These are phyloP conservation scores for Leptoclinus maculatus DNA, from an alignment of 2,797 vertebrate species.

Conservation along the genomic window DNA sequence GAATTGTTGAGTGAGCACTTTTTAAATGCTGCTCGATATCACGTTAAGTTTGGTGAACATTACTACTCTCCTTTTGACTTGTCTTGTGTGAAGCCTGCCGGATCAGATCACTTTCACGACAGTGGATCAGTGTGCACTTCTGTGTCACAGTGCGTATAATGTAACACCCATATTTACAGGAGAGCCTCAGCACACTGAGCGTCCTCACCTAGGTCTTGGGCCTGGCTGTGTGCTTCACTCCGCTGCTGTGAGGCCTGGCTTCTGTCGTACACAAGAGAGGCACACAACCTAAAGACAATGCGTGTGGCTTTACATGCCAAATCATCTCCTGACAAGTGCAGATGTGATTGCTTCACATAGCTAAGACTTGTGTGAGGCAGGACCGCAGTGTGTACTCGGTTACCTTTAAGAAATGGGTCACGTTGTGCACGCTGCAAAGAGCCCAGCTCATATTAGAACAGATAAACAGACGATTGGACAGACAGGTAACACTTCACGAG, in stretches of 20 bases:
- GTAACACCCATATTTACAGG: constrained; percentile 8
- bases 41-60: background rate
- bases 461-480: background rate
- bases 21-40: background rate
- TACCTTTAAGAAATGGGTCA: constrained; percentile 41
- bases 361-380: constrained; percentile 9
- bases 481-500: background rate
- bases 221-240: background rate
- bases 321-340: constrained; percentile 13
- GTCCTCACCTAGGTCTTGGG: background rate
- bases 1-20: background rate
- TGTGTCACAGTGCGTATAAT: background rate
- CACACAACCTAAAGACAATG: background rate
- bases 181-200: background rate
- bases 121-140: constrained; percentile 20
- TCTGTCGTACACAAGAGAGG: background rate
- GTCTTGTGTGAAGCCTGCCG: constrained; percentile 11
- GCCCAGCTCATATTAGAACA: background rate
- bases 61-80: background rate
- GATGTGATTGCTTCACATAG: constrained; percentile 18
- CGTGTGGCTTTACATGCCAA: constrained; percentile 2
- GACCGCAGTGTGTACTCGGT: background rate
- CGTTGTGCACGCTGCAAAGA: constrained; percentile 12
- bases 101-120: constrained; percentile 23
- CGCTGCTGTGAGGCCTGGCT: constrained; percentile 17